These are phyloP conservation scores for Microcebus murinus DNA, from an alignment of 2,113 vertebrate genomes.

Conservation along the genomic window DNA sequence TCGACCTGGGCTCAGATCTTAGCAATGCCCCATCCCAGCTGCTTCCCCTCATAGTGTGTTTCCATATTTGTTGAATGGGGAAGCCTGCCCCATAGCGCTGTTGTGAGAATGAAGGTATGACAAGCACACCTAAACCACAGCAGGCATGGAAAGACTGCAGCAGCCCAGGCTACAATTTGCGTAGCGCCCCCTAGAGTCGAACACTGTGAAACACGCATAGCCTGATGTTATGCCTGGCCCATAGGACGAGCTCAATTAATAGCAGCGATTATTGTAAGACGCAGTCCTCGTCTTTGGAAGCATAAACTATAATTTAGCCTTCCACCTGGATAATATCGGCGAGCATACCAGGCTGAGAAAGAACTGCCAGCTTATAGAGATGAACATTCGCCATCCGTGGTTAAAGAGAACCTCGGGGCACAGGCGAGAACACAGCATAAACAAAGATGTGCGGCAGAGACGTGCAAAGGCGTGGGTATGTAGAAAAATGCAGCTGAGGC, in stretches of 20 bases:
- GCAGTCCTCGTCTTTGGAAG: neutral
- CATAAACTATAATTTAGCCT: neutral
- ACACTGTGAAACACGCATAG: neutral
- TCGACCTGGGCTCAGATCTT: neutral
- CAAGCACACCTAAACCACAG: no score
- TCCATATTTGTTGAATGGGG: neutral
- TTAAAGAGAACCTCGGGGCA: neutral
- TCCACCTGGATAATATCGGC: neutral
- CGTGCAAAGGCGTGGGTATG: neutral
- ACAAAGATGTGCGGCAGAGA: neutral
- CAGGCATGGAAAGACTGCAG: neutral
- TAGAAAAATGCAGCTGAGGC: neutral
- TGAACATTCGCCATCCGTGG: no score
- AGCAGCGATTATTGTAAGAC: neutral
- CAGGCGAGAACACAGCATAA: neutral
- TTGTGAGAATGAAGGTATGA: neutral
- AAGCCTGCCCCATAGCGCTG: neutral
- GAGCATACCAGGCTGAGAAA: neutral
- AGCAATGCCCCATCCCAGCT: neutral
- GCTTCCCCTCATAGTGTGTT: neutral
- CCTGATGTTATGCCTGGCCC: neutral
- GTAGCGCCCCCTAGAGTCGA: neutral
- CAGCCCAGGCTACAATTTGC: neutral
- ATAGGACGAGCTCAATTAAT: fast-evolving
- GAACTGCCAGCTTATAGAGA: neutral